Percentiles rank a stretch among this genome's conserved stretches.
Evolutionary conservation across 2,888 invertebrate species (phyloP).

Genomic region (Amaurobius ferox): DNA sequence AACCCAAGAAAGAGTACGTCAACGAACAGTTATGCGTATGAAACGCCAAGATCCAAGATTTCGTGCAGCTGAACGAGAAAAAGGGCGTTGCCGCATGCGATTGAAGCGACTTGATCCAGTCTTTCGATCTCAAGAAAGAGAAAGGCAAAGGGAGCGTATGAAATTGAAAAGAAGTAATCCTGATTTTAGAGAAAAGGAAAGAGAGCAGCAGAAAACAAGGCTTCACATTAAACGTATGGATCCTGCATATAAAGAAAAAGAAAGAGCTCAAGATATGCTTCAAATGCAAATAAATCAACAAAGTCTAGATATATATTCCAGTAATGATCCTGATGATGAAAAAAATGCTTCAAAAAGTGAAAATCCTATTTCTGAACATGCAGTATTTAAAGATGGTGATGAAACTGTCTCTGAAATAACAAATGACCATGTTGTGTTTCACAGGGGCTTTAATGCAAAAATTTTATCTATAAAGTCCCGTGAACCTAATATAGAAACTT

Average conservation of each 20-base stretch:
- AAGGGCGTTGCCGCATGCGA: conserved; percentile 57
- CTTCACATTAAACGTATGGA: conserved; percentile 51
- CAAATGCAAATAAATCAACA: conserved; percentile 46
- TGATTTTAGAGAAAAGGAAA: conserved; percentile 54
- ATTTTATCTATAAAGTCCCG: conserved; percentile 29
- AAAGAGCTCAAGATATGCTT: conserved; percentile 44
- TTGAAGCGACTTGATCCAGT: conserved; percentile 55
- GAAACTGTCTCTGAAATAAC: conserved; percentile 17
- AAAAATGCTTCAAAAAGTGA: conserved; percentile 23
- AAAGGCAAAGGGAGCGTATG: conserved; percentile 60
- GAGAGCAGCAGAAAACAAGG: conserved; percentile 59
- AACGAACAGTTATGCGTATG: conserved; percentile 59
- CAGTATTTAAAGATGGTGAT: conserved; percentile 20
- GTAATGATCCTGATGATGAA: conserved; percentile 3
- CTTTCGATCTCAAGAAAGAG: conserved; percentile 60
- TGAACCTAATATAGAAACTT: conserved; percentile 36
- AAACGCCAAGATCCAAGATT: conserved; percentile 66
- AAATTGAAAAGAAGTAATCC: conserved; percentile 64
- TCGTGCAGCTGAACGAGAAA: conserved; percentile 59
- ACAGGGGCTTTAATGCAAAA: conserved; percentile 40
- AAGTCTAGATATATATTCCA: conserved; percentile 30
- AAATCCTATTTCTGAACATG: conserved; percentile 13
- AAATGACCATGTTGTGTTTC: conserved; percentile 46
- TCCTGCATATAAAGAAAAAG: conserved; percentile 56
- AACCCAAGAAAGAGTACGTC: conserved; percentile 60